Evolutionary conservation across 2,888 invertebrate genomes (phyloP), one percentile per base, ranked within the genome.

Genomic region (Sepioteuthis lessoniana): DNA sequence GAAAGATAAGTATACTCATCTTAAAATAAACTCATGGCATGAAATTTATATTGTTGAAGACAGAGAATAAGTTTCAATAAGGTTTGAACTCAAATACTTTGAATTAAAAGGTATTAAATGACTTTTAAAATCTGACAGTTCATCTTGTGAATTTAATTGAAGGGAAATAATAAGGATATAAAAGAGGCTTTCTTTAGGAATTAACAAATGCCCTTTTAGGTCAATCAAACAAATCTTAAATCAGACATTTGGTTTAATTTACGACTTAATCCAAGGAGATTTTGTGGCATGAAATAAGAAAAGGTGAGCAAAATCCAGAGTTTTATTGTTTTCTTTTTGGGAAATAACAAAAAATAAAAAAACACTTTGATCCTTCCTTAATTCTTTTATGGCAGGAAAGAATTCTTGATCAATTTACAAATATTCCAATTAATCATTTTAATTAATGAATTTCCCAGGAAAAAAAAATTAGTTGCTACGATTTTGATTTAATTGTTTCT

Each of bases 351-450:
- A 42, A 60, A 19, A 28, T 25, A 25, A 60, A 7, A 25, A 60
- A 31, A 60, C 8, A 8, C 0, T 60, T 60, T 60, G 21, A 25
- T 25, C 31, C 60, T 25, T 60, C 8, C 31, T 60, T 76, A 76
- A 76, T 13, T 76, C 35, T 13, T 35, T 35, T 35, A n/a, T 35
- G n/a, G 76, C 76, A 76, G 76, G 76, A n/a, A 35, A 76, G n/a
- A 35, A 76, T 10, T 76, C n/a, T 16, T 35, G 76, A 10, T 35
- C n/a, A 35, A 76, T n/a, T 76, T 19, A 19, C 76, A 35, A 16
- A 76, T 76, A 76, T 76, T 76, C n/a, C 35, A 76, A 76, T 76
- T 76, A 76, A 76, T 76, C 76, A 76, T 76, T 35, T 76, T 76
- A 76, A 76, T 76, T 76, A 35, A 35, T 35, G 76, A 76, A 76